These are phyloP conservation scores for Pterocles gutturalis DNA, from an alignment of 2,113 vertebrate genomes.

Conservation along the genomic window DNA sequence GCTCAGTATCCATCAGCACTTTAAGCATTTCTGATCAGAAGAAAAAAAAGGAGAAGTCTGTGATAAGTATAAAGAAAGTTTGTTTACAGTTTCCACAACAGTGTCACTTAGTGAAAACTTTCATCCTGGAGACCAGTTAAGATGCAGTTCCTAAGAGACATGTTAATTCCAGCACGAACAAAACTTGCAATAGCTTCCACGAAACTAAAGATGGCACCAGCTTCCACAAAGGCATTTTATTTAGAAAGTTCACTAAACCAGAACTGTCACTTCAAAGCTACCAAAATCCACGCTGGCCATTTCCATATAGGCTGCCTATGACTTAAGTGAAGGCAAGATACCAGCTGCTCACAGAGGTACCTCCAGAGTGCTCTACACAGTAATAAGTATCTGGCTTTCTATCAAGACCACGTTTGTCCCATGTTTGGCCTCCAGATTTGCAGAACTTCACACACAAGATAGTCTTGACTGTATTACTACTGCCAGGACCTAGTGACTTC, in stretches of 20 bases:
- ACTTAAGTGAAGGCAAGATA: neutral
- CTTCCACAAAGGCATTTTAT: neutral
- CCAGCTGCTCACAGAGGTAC: neutral
- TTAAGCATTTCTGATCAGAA: neutral
- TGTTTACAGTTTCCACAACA: neutral
- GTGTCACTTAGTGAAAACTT: neutral
- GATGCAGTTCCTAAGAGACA: neutral
- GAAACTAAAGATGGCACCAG: constrained; percentile 43
- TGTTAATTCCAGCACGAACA: neutral
- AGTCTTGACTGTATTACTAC: neutral
- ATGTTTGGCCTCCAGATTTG: neutral
- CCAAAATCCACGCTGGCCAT: neutral
- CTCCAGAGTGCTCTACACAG: neutral
- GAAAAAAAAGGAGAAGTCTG: neutral
- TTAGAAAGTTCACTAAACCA: neutral
- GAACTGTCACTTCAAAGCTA: neutral
- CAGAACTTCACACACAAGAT: neutral
- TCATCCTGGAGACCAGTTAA: neutral
- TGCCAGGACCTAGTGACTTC: neutral
- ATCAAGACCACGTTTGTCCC: accelerated
- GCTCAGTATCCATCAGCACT: neutral
- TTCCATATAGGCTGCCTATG: neutral
- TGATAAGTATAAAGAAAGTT: neutral
- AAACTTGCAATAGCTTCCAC: neutral
- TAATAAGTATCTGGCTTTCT: neutral